Evolutionary conservation across 2,113 vertebrate species (phyloP).

Genomic region (Lampris megalopsis): DNA sequence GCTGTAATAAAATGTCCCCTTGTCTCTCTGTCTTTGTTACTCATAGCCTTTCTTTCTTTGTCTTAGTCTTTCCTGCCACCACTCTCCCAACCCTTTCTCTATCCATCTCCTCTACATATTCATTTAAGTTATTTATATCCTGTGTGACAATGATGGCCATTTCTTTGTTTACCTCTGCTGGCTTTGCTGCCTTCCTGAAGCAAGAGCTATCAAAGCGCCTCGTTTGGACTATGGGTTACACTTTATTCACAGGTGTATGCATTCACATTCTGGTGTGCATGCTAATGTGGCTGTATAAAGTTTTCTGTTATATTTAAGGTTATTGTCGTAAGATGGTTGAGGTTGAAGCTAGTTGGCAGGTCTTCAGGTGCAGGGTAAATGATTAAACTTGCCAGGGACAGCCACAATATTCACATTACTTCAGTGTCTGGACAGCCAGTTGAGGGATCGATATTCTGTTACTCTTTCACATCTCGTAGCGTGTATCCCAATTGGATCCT

Average conservation of each 20-base stretch:
- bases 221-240: no score
- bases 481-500: no score
- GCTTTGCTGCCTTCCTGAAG: constrained; percentile 2
- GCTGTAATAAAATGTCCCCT: constrained; percentile 43
- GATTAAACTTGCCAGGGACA: constrained; percentile 52
- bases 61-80: constrained; percentile 4
- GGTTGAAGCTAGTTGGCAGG: constrained; percentile 42
- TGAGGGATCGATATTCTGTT: constrained; percentile 71
- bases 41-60: constrained; percentile 13
- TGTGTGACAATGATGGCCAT: constrained; percentile 12
- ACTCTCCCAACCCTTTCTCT: not conserved
- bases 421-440: constrained; percentile 51
- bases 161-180: constrained; percentile 9
- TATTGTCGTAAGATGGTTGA: constrained; percentile 34
- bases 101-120: constrained; percentile 11
- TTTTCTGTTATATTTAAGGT: not conserved
- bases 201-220: not conserved
- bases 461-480: constrained; percentile 46
- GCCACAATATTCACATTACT: constrained; percentile 70
- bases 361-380: constrained; percentile 61
- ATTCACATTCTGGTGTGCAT: not conserved
- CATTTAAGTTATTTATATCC: constrained; percentile 41
- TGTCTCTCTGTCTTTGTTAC: constrained; percentile 6
- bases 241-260: no score
- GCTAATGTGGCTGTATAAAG: not conserved